phyloP scores from a whole-genome alignment of 2,888 invertebrate genomes.

The Aleiodes leptofemur region DNA sequence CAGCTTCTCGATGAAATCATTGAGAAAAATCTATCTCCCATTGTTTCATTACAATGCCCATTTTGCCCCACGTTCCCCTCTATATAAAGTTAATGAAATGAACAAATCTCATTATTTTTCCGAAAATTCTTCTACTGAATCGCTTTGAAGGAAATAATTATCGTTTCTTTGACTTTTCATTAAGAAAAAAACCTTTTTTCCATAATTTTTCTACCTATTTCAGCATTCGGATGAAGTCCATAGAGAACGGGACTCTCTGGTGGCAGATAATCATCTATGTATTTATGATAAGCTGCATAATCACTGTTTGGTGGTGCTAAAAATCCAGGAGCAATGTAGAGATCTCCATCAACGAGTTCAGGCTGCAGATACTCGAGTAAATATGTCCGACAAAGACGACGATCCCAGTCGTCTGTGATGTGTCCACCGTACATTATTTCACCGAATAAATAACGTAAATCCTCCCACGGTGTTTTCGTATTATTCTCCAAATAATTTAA shows the following conservation, averaged over 20 bases:
- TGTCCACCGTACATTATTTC: slow-evolving; percentile 99
- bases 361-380: slow-evolving; percentile 92
- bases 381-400: slow-evolving; percentile 90
- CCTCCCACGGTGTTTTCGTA: slow-evolving; percentile 94
- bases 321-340: slow-evolving; percentile 89
- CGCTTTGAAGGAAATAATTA: too few relatives aligned
- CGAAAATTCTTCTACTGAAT: not conserved
- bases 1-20: too few relatives aligned
- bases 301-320: slow-evolving; percentile 92
- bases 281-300: slow-evolving; percentile 90
- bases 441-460: slow-evolving; percentile 94
- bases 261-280: slow-evolving; percentile 91
- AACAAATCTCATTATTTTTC: not conserved
- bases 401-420: slow-evolving; percentile 97
- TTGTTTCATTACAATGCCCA: too few relatives aligned
- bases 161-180: too few relatives aligned
- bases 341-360: slow-evolving; percentile 91
- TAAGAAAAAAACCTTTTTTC: not conserved
- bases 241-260: slow-evolving; percentile 93
- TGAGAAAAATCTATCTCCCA: too few relatives aligned
- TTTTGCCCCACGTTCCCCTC: too few relatives aligned
- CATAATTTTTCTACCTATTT: slow-evolving; percentile 81
- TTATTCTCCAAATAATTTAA: slow-evolving; percentile 94
- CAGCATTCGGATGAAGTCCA: slow-evolving; percentile 95
- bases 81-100: too few relatives aligned